Percentiles rank a stretch among this genome's conserved stretches.
Evolutionary conservation across 2,797 vertebrate species (phyloP).

Genomic region (Yasuhikotakia modesta): DNA sequence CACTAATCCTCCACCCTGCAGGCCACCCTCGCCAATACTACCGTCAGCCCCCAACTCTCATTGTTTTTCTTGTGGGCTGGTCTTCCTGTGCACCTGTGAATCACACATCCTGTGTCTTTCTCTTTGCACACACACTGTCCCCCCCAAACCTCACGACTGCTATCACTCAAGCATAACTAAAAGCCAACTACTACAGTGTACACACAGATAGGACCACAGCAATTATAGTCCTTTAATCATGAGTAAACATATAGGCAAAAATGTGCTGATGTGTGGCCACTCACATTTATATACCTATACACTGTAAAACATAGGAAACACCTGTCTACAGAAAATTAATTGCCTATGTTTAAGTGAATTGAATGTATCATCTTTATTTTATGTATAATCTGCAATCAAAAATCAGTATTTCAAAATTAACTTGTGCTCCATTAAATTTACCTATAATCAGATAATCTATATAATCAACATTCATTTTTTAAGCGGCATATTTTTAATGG

Average conservation of each 20-base stretch:
- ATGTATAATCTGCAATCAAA: too few species aligned
- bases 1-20: not conserved
- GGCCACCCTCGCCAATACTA: not conserved
- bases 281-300: not conserved
- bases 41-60: constrained; percentile 11
- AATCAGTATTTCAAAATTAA: too few species aligned
- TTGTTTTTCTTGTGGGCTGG: constrained; percentile 67
- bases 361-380: too few species aligned
- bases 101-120: constrained; percentile 77
- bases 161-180: constrained; percentile 54
- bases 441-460: too few species aligned
- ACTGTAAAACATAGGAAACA: too few species aligned
- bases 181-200: constrained; percentile 21
- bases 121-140: constrained; percentile 63
- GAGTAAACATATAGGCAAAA: not conserved
- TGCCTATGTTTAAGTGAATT: too few species aligned
- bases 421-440: too few species aligned
- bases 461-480: too few species aligned
- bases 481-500: too few species aligned
- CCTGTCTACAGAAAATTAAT: too few species aligned
- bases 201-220: constrained; percentile 17
- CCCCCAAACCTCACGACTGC: constrained; percentile 71
- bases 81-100: constrained; percentile 84
- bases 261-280: constrained; percentile 6
- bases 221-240: not conserved